Evolutionary conservation across 2,888 invertebrate genomes (phyloP).

Genomic region (Hylaea fasciaria): DNA sequence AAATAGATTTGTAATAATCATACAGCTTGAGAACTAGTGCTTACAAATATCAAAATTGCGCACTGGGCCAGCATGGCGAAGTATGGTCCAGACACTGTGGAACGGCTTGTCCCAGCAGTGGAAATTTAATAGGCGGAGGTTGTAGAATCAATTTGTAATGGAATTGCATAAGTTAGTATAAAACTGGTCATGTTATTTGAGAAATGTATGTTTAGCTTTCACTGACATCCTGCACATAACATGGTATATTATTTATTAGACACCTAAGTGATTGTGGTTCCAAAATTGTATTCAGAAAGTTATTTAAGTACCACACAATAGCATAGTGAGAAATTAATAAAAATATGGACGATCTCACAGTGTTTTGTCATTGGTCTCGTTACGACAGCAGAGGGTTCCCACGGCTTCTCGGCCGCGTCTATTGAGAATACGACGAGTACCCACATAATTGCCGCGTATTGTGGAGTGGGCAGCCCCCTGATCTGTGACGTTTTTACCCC

Average conservation of each 20-base stretch:
- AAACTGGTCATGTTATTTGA: no score
- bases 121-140: not conserved
- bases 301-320: conserved; percentile 22
- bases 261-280: not conserved
- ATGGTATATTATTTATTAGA: not conserved
- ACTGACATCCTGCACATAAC: not conserved
- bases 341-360: conserved; percentile 32
- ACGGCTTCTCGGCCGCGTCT: conserved; percentile 45
- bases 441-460: conserved; percentile 62
- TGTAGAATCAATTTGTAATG: not conserved
- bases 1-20: no score
- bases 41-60: no score
- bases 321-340: conserved; percentile 16
- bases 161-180: no score
- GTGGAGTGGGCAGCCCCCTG: conserved; percentile 58
- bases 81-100: no score
- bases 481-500: conserved; percentile 63
- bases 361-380: conserved; percentile 35
- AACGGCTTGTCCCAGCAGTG: no score
- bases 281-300: conserved; percentile 1
- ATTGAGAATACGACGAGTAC: conserved; percentile 48
- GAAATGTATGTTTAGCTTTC: not conserved
- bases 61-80: no score
- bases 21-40: no score
- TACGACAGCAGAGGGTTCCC: conserved; percentile 52